Evolutionary conservation across 2,113 vertebrate genomes (phyloP).

Genomic region (Sylvicapra grimmia): DNA sequence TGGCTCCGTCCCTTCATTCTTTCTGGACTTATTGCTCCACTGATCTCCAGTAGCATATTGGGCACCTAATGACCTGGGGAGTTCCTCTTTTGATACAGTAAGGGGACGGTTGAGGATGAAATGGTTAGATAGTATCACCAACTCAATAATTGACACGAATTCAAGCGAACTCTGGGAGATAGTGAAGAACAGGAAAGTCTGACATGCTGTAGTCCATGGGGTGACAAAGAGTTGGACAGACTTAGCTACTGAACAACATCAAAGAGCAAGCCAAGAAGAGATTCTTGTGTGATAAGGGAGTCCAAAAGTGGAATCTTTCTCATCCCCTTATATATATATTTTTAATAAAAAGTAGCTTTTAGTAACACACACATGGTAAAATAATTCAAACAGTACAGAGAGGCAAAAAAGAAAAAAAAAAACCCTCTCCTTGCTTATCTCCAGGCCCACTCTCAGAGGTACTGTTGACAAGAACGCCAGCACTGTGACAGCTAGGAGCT

Average conservation of each 20-base stretch:
- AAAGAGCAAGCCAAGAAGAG: neutral
- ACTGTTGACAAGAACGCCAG: neutral
- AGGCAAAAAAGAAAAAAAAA: neutral
- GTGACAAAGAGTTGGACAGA: neutral
- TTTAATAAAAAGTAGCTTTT: neutral
- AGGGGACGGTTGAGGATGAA: neutral
- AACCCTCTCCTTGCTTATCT: neutral
- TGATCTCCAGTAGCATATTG: too few relatives aligned
- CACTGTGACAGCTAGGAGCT: neutral
- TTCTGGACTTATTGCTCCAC: too few relatives aligned
- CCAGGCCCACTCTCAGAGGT: neutral
- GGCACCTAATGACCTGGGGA: too few relatives aligned
- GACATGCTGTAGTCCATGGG: neutral
- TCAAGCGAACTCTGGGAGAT: neutral
- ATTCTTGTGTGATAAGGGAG: neutral
- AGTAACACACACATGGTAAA: neutral
- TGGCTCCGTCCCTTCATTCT: too few relatives aligned
- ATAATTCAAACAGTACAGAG: neutral
- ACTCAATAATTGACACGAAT: neutral
- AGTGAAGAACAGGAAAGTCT: neutral
- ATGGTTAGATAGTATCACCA: neutral
- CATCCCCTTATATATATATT: neutral
- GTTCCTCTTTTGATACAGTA: too few relatives aligned
- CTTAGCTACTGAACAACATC: neutral
- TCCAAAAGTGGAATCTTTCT: neutral